A percentile compares a stretch with the other conserved stretches of the same genome.
Evolutionary conservation across 2,888 invertebrate species (phyloP).

Genomic region (Thera obeliscata): DNA sequence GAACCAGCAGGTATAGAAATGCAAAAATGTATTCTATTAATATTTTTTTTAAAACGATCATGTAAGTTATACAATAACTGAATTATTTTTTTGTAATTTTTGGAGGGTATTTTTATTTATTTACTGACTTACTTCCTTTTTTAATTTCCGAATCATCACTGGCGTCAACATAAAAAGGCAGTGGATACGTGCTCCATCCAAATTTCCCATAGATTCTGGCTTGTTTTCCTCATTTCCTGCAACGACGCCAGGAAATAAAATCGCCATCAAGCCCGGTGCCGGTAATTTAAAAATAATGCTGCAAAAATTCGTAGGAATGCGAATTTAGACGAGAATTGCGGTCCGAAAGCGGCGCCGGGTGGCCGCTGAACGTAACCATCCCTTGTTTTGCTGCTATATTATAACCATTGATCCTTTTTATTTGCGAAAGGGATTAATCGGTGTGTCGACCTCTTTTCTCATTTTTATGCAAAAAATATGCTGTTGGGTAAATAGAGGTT

Average conservation of each 20-base stretch:
- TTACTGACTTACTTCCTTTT: conserved; percentile 36
- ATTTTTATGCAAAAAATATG: conserved; percentile 7
- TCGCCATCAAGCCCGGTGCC: conserved; percentile 73
- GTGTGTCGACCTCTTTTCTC: conserved; percentile 20
- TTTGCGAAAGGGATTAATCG: conserved; percentile 29
- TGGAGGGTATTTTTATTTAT: conserved; percentile 11
- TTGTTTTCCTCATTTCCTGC: conserved; percentile 76
- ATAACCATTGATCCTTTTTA: conserved; percentile 42
- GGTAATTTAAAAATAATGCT: conserved; percentile 81
- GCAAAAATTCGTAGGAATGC: conserved; percentile 72
- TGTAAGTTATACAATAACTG: too few species aligned
- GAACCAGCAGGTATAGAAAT: too few species aligned
- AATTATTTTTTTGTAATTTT: too few species aligned
- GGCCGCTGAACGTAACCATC: conserved; percentile 32
- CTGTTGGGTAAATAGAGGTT: background rate
- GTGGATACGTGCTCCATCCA: conserved; percentile 52
- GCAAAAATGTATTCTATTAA: too few species aligned
- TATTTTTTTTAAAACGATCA: too few species aligned
- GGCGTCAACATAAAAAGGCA: conserved; percentile 43
- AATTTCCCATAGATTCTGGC: conserved; percentile 64
- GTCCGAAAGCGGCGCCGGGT: conserved; percentile 57
- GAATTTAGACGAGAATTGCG: conserved; percentile 73
- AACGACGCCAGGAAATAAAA: conserved; percentile 76
- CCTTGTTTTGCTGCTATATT: conserved; percentile 38
- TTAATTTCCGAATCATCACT: conserved; percentile 34